Evolutionary conservation across 1,140 invertebrate genomes (phyloP).

Genomic region (Hypsibius dujardini): DNA sequence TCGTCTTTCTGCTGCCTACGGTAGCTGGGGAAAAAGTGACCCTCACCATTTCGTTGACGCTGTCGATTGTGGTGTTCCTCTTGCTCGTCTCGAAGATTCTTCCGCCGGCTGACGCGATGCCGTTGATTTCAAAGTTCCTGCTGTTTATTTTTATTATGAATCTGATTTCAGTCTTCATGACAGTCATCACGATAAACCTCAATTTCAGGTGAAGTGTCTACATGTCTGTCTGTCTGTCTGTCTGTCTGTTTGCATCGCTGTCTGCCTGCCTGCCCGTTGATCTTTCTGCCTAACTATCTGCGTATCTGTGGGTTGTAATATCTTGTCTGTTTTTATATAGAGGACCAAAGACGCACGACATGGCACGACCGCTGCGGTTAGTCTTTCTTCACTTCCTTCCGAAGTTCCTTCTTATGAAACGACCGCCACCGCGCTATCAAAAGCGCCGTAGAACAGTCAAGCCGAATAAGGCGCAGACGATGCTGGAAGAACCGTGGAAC

Average conservation of each 20-base stretch:
- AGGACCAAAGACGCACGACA: slow-evolving; percentile 65
- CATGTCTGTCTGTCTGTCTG: no score
- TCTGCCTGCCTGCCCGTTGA: no score
- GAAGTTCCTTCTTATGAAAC: slow-evolving; percentile 7
- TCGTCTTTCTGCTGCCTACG: slow-evolving; percentile 91
- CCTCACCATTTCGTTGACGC: slow-evolving; percentile 89
- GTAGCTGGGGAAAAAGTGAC: slow-evolving; percentile 55
- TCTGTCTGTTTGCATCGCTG: no score
- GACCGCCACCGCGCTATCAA: not conserved
- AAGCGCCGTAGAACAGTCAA: not conserved
- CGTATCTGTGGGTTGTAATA: no score
- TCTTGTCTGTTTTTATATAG: slow-evolving; percentile 32
- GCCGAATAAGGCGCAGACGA: no score
- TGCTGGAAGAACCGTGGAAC: no score
- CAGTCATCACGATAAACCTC: slow-evolving; percentile 97
- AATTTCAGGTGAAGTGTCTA: slow-evolving; percentile 46
- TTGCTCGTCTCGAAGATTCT: slow-evolving; percentile 95
- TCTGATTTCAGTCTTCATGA: slow-evolving; percentile 93
- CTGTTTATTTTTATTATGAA: slow-evolving; percentile 99
- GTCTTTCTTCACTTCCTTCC: slow-evolving; percentile 82
- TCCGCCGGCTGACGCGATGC: slow-evolving; percentile 76
- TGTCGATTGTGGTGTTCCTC: slow-evolving; percentile 96
- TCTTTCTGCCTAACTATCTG: no score
- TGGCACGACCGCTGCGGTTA: slow-evolving; percentile 80
- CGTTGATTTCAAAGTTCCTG: slow-evolving; percentile 92